phyloP scores from a whole-genome alignment of 2,797 vertebrate genomes.

The Rhinichthys osculus region DNA sequence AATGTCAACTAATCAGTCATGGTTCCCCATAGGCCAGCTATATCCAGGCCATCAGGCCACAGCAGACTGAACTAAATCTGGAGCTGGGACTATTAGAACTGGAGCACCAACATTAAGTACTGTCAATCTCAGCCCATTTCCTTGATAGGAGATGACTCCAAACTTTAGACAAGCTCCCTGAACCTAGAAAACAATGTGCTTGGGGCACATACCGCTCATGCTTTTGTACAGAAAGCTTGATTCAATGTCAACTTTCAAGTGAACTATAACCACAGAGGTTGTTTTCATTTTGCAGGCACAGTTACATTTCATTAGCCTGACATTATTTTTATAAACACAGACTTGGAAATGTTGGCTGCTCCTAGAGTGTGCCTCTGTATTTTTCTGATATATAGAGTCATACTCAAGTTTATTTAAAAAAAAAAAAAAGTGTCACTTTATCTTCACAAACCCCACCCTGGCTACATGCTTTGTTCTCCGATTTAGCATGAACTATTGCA shows the following conservation, averaged over 20 bases:
- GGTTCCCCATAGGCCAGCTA: conserved; percentile 37
- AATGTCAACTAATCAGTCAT: conserved; percentile 32
- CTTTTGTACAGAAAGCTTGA: conserved; percentile 11
- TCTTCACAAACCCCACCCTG: background rate
- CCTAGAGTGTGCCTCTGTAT: background rate
- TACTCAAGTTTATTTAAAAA: background rate
- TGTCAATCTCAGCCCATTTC: conserved; percentile 37
- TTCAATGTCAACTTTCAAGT: conserved; percentile 11
- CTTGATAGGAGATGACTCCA: background rate
- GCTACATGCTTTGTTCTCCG: background rate
- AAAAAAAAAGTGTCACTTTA: background rate
- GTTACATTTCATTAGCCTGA: conserved; percentile 16
- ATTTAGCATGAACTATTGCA: background rate
- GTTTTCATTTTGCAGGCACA: background rate
- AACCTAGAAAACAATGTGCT: conserved; percentile 24
- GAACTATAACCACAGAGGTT: background rate
- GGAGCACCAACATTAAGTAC: conserved; percentile 41
- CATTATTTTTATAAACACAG: conserved; percentile 11
- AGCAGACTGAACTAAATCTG: conserved; percentile 55
- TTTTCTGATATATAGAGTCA: background rate
- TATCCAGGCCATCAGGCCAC: conserved; percentile 65
- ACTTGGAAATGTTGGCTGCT: conserved; percentile 3
- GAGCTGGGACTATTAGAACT: conserved; percentile 52
- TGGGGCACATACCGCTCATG: conserved; percentile 21
- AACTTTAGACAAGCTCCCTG: background rate